Evolutionary conservation across 1,140 invertebrate species (phyloP), one percentile per base, ranked within the genome.

Genomic region (Drepana arcuata): DNA sequence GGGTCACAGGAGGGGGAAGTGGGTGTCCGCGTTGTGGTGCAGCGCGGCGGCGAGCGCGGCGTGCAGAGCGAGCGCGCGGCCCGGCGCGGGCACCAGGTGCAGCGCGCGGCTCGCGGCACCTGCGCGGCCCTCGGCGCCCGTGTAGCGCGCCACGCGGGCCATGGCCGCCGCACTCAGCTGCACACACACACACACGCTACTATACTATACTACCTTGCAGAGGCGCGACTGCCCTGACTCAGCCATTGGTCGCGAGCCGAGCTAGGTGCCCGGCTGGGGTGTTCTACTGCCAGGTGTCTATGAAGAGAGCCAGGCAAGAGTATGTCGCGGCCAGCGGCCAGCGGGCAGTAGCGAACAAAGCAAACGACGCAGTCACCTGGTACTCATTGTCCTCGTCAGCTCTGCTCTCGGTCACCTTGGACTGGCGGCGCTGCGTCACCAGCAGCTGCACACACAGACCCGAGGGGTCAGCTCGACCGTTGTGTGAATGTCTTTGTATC

Each of bases 121-220:
- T 39, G 31, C 34, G 11, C 10, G 16, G 7, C 16, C 15, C n/a
- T 43, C 51, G 7, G 67, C 50, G 16, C 73, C 73, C 6, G 70
- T 67, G 46, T 68, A 78, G 7, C 66, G 61, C 7, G 70, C 70
- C 37, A 74, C 73, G 11, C 73, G 68, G 0, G 68, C 73, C 68
- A 73, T 73, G 0, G 73, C 73, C 23, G 62, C 60, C 1, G 57
- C 62, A 33, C 43, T 74, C 7, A 70, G 34, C 73, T 78, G 18
- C 12, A 16, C 3, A 12, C n/a, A 14, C 9, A 41, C 12, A 38
- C 24, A 7, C 9, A 14, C 1, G 9, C 12, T 32, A 12, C 0
- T 12, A 14, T 35, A 16, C 14, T 2, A 13, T 16, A 34, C 2
- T n/a, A n/a, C n/a, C n/a, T n/a, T n/a, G n/a, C n/a, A n/a, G n/a